Base-by-base conservation (phyloP, 2,888 invertebrate genomes). In the Eupelmus urozonus region DNA sequence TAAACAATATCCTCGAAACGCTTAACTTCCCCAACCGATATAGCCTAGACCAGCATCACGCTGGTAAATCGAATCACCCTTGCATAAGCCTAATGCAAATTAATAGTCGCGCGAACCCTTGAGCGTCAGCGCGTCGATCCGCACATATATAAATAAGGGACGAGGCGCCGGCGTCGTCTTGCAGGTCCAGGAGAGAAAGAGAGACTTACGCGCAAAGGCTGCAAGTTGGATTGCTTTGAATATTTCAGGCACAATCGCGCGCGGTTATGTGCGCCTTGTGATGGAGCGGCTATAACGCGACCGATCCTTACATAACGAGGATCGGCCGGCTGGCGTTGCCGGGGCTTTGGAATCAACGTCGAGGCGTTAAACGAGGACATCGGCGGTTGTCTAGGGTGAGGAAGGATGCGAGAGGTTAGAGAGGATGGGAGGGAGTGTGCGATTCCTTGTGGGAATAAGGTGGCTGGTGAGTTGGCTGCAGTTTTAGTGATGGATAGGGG, bases 181-280 rank as follows among this genome's bases (percentile, higher is more conserved):
- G 23, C 18, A 42, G 13, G 45, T 9, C 25, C 9, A 16, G 18
- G 49, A 59, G 27, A 45, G 3, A 34, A 4, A 55, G 59, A 45
- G 59, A 51, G 60, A 57, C 57, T 55, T 69, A 45, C 5, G 18
- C 13, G 25, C 23, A 27, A 25, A 11, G n/a, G 42, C 53, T 20
- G 76, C 81, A 88, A 88, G 84, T 87, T 88, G 85, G 82, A 88
- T 88, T 87, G 85, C 83, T 72, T 83, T 89, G 85, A 88, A 89
- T 89, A 88, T 87, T 89, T 84, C 85, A 88, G 75, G 84, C 81
- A 82, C 84, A 87, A 88, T 88, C 86, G 76, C 49, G 23, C 23
- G 62, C 13, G 59, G 60, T 57, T 25, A 34, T 45, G 34, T 18
- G 34, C 45, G 53, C 53, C 40, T 23, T 29, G 23, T 34, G 62